These are phyloP conservation scores for Amphipyra tragopoginis DNA, from an alignment of 2,888 invertebrate species.

Conservation along the genomic window DNA sequence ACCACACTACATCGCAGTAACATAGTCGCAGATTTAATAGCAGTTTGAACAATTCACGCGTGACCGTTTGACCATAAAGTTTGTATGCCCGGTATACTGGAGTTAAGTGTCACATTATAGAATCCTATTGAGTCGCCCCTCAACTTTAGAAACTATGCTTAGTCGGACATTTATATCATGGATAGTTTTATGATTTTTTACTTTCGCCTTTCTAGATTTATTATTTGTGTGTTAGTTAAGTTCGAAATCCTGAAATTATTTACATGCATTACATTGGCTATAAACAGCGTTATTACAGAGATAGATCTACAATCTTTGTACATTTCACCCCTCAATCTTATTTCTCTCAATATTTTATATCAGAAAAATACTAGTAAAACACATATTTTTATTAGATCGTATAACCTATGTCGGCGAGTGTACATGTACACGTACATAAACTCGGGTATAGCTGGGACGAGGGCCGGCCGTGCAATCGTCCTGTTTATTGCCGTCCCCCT, in stretches of 20 bases:
- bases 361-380: slow-evolving; percentile 45
- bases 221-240: background rate
- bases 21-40: slow-evolving; percentile 68
- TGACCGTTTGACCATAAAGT: slow-evolving; percentile 66
- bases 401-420: slow-evolving; percentile 45
- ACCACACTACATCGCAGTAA: slow-evolving; percentile 59
- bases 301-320: slow-evolving; percentile 3
- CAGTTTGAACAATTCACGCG: slow-evolving; percentile 68
- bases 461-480: slow-evolving; percentile 67
- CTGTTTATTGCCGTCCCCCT: slow-evolving; percentile 71
- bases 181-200: slow-evolving; percentile 26
- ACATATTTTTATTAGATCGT: slow-evolving; percentile 57
- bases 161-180: slow-evolving; percentile 39
- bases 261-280: background rate
- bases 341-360: slow-evolving; percentile 37
- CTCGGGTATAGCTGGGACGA: slow-evolving; percentile 45
- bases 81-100: slow-evolving; percentile 49
- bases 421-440: slow-evolving; percentile 47
- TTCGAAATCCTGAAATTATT: background rate
- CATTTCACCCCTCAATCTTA: slow-evolving; percentile 17
- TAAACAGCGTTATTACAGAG: slow-evolving; percentile 1
- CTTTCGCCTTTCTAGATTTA: slow-evolving; percentile 1
- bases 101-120: slow-evolving; percentile 49
- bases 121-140: slow-evolving; percentile 44
- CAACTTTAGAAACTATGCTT: slow-evolving; percentile 43